Base-by-base conservation (phyloP, 2,888 invertebrate genomes). In the Leptopilina syphax region DNA sequence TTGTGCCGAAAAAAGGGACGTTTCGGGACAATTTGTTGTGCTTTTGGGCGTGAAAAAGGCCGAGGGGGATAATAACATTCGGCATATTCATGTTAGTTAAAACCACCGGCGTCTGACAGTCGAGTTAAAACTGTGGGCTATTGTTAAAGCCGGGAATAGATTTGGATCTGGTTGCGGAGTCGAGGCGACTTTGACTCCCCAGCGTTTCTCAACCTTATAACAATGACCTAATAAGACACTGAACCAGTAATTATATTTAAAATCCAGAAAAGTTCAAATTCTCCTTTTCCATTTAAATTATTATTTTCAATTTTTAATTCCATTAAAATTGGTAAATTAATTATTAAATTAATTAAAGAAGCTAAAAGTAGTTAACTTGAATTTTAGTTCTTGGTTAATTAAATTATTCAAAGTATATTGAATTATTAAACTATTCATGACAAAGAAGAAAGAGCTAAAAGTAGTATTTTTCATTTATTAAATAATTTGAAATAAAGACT, bases 131-230 rank as follows among this genome's bases (percentile, higher is more conserved):
- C 88, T 86, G 90, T 87, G 87, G 85, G 57, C 87, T 88, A 90
- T 90, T 90, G 90, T 90, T 87, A 84, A 50, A 86, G 85, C 86
- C 86, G 82, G 85, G 87, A 90, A 90, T 89, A 90, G 89, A 90
- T 89, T 89, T 80, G 83, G 84, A 88, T 89, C 87, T 88, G 87
- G 82, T 84, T 84, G 83, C 85, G 80, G 76, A 84, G 82, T 83
- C 80, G 80, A 84, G 84, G 50, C 50, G 50, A 84, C 82, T 83
- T 84, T 83, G 82, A 80, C 70, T 65, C 78, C 77, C 76, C 82
- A 82, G 65, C 12, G 83, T 81, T 84, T 83, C 87, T 85, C 85
- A 84, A 80, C 82, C 73, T 57, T 7, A 57, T 27, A n/a, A 54
- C 57, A 27, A 60, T 65, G 57, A 65, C 65, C 57, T 6, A 73